Evolutionary conservation across 2,797 vertebrate genomes (phyloP).

Genomic region (Poeciliopsis paucimaculata): DNA sequence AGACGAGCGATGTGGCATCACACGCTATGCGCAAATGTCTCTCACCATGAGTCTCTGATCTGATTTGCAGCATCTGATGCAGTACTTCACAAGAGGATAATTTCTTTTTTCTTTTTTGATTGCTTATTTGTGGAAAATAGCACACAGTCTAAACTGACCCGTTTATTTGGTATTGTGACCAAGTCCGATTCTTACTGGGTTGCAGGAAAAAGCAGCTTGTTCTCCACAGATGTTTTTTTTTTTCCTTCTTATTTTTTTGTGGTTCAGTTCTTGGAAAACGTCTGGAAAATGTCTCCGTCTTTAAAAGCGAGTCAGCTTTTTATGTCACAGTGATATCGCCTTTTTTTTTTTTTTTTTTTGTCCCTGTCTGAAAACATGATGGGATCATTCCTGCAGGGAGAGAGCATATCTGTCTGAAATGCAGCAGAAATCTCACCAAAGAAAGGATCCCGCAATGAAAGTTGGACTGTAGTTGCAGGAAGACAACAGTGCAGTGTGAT

Average conservation of each 20-base stretch:
- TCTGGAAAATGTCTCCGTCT: background rate
- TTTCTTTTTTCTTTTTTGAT: background rate
- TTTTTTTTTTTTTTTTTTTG: background rate
- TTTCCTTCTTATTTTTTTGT: background rate
- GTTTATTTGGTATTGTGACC: background rate
- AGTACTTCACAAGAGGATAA: background rate
- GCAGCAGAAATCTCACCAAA: background rate
- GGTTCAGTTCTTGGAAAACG: background rate
- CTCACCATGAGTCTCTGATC: background rate
- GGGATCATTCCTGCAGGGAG: background rate
- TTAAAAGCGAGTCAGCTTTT: background rate
- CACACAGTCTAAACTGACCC: background rate
- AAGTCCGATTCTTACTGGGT: background rate
- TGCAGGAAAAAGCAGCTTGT: background rate
- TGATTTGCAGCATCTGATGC: background rate
- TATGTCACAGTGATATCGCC: background rate
- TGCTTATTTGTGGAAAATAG: background rate
- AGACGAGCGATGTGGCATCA: background rate
- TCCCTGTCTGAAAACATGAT: background rate
- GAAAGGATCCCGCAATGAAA: background rate
- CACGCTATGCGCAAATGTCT: background rate
- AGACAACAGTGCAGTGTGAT: background rate
- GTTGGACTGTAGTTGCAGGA: background rate
- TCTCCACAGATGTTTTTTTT: background rate
- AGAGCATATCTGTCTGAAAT: background rate